phyloP scores from a whole-genome alignment of 2,888 invertebrate species.

The Eupithecia centaureata region DNA sequence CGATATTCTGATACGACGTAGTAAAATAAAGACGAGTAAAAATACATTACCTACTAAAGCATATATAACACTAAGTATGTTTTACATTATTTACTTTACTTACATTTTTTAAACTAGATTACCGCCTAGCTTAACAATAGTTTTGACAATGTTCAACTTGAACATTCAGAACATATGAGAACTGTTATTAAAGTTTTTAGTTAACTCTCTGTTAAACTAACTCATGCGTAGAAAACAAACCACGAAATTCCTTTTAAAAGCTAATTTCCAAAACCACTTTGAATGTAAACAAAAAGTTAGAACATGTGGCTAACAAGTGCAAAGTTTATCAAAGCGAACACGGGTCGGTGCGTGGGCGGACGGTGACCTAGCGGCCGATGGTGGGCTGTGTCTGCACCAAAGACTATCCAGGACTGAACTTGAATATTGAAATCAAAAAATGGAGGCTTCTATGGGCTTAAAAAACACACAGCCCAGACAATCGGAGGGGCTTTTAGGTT shows the following conservation, averaged over 20 bases:
- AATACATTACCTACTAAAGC: too few relatives aligned
- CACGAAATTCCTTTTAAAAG: conserved; percentile 6
- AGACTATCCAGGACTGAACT: conserved; percentile 16
- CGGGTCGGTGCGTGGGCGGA: conserved; percentile 49
- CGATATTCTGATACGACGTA: not conserved
- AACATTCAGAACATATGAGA: not conserved
- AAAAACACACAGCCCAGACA: too few relatives aligned
- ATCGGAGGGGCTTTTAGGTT: too few relatives aligned
- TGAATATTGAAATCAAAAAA: too few relatives aligned
- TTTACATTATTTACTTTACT: too few relatives aligned
- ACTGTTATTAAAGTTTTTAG: not conserved
- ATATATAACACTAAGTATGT: too few relatives aligned
- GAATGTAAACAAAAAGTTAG: conserved; percentile 31
- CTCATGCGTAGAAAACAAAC: not conserved
- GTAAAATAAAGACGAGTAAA: too few relatives aligned
- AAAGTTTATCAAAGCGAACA: conserved; percentile 47
- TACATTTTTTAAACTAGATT: too few relatives aligned
- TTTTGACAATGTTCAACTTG: too few relatives aligned
- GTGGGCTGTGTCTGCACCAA: conserved; percentile 24
- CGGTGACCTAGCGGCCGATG: conserved; percentile 31
- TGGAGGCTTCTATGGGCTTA: too few relatives aligned
- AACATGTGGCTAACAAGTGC: conserved; percentile 45
- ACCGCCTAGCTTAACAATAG: too few relatives aligned
- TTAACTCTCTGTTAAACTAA: not conserved
- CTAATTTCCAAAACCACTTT: conserved; percentile 23